Base-by-base conservation (phyloP, 2,113 vertebrate species). In the Xiphophorus maculatus region DNA sequence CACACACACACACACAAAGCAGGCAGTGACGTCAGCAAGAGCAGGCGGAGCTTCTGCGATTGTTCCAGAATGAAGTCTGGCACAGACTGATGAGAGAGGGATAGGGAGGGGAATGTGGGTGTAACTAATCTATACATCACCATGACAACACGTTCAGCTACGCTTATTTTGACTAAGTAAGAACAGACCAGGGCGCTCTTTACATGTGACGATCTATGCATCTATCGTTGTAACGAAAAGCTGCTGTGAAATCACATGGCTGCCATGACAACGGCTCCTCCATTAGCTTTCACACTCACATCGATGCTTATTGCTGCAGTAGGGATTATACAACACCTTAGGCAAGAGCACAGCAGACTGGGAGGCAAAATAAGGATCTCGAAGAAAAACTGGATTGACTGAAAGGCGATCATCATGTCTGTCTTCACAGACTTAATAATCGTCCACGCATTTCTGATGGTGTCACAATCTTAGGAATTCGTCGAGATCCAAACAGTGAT, bases 211-310 rank as follows among this genome's bases (percentile, higher is more conserved):
- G n/a, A 65, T 71, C 66, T 28, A 42, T 37, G 51, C 19, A 28
- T 60, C 44, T 66, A 30, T 70, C 63, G 22, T 37, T 62, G 32
- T 29, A 65, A 61, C 37, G 66, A 62, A 15, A 58, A 51, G 19
- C 58, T 75, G 62, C 35, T 44, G 73, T 65, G 66, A 42, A 51
- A 61, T 71, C 77, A 58, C 27, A 11, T 69, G 29, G 84, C 75
- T 85, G 78, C 84, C 84, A 87, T 88, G 82, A 84, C 77, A 87
- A 90, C 86, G 14, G 3, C 30, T 30, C 25, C 30, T 71, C 74
- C 30, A 33, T 72, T 65, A 63, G 32, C 33, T 71, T 61, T 64
- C 66, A 75, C 35, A 61, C 40, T 70, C 44, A 48, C 17, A 66
- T 29, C 27, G 35, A 58, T 35, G 70, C 30, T 80, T 33, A 79